Percentiles rank a stretch among this genome's conserved stretches.
Evolutionary conservation across 1,140 invertebrate species (phyloP).

Genomic region (Mesaphorura yosii): DNA sequence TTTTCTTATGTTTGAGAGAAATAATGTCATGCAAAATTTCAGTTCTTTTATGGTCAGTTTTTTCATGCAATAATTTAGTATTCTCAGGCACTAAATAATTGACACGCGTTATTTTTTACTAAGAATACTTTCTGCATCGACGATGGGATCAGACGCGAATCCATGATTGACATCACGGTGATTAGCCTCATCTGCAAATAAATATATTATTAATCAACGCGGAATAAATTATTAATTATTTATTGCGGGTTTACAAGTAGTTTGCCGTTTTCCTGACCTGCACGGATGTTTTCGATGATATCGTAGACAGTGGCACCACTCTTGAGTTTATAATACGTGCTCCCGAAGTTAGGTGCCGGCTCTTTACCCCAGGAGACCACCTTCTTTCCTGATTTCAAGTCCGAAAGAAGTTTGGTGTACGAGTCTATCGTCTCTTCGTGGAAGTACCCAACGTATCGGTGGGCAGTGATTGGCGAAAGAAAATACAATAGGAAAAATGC

Average conservation of each 20-base stretch:
- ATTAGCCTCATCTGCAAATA: conserved; percentile 14
- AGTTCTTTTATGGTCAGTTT: too few species aligned
- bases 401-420: conserved; percentile 37
- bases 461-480: conserved; percentile 36
- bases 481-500: conserved; percentile 36
- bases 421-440: conserved; percentile 41
- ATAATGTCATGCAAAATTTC: too few species aligned
- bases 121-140: too few species aligned
- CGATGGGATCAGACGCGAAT: too few species aligned
- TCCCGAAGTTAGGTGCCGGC: conserved; percentile 35
- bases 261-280: too few species aligned
- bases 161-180: conserved; percentile 18
- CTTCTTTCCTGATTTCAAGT: conserved; percentile 24
- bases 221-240: too few species aligned
- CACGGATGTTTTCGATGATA: conserved; percentile 15
- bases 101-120: too few species aligned
- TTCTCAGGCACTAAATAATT: too few species aligned
- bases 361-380: conserved; percentile 34
- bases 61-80: too few species aligned
- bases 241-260: too few species aligned
- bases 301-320: conserved; percentile 20
- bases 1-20: too few species aligned
- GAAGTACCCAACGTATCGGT: conserved; percentile 40
- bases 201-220: too few species aligned
- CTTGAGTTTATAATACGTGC: conserved; percentile 36